These are phyloP conservation scores for Tortrix viridana DNA, from an alignment of 2,888 invertebrate genomes.

Conservation along the genomic window DNA sequence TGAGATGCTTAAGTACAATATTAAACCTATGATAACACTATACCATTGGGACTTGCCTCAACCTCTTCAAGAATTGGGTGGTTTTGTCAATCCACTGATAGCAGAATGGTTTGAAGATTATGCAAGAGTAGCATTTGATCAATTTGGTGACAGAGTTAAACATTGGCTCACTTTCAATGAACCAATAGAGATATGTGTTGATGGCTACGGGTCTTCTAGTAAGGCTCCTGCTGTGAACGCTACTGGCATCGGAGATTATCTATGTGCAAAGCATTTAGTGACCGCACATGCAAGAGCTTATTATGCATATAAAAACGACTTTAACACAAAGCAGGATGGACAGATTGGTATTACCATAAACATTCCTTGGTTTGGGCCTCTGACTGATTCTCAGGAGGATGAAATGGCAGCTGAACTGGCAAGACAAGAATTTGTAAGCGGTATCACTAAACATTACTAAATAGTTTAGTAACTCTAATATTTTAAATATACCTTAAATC, in stretches of 20 bases:
- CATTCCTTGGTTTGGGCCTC: slow-evolving; percentile 4
- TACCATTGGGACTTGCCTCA: slow-evolving; percentile 71
- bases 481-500: too few relatives aligned
- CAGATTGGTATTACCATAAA: slow-evolving; percentile 18
- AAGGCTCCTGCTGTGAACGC: slow-evolving; percentile 51
- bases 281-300: slow-evolving; percentile 74
- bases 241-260: slow-evolving; percentile 63
- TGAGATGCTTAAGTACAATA: slow-evolving; percentile 78
- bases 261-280: slow-evolving; percentile 64
- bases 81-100: slow-evolving; percentile 60
- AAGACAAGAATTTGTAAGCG: slow-evolving; percentile 16
- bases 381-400: slow-evolving; percentile 25
- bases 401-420: slow-evolving; percentile 17
- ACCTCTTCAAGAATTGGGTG: slow-evolving; percentile 70
- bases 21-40: slow-evolving; percentile 79
- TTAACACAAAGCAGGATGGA: slow-evolving; percentile 23
- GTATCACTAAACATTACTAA: not conserved
- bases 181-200: slow-evolving; percentile 53
- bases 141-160: slow-evolving; percentile 65
- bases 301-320: slow-evolving; percentile 47
- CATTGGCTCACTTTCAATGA: slow-evolving; percentile 81
- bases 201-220: slow-evolving; percentile 60
- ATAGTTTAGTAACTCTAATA: too few relatives aligned
- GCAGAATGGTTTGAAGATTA: slow-evolving; percentile 63
- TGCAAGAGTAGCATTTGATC: slow-evolving; percentile 56